Conservation (phyloP, 1,140 invertebrate genomes). For the Lucilia sericata region DNA sequence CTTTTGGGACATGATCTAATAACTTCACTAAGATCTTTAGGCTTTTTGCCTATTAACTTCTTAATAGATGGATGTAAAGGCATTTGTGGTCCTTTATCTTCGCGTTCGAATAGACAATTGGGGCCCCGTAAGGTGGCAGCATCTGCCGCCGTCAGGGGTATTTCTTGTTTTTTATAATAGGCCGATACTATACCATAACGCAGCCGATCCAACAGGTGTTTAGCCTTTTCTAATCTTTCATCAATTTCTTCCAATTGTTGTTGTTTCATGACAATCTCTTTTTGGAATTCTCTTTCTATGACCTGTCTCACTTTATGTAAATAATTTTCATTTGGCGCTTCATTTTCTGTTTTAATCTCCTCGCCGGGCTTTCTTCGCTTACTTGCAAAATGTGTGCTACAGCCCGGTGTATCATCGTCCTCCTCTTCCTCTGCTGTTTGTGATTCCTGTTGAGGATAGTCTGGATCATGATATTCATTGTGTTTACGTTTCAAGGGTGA, state of each 20-base stretch:
- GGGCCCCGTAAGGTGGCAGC: constrained; percentile 67
- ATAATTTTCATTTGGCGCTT: background rate
- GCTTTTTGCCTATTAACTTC: constrained; percentile 74
- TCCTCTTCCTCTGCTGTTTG: background rate
- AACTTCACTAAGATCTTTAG: constrained; percentile 67
- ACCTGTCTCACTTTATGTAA: constrained; percentile 55
- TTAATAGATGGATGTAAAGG: constrained; percentile 81
- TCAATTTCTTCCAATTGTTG: constrained; percentile 72
- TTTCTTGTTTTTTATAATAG: constrained; percentile 77
- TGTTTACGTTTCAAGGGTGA: constrained; percentile 61
- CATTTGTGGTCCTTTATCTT: constrained; percentile 68
- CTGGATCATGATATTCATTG: constrained; percentile 65
- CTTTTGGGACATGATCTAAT: constrained; percentile 66
- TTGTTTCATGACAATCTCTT: constrained; percentile 71
- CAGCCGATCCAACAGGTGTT: constrained; percentile 78
- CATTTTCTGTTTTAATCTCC: background rate
- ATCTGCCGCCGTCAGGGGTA: constrained; percentile 69
- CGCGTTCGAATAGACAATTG: constrained; percentile 52
- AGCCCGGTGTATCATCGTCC: background rate
- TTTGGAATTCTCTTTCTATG: constrained; percentile 70
- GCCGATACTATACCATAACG: constrained; percentile 76
- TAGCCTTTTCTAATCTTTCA: constrained; percentile 72
- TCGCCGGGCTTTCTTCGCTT: background rate
- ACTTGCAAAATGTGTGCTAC: background rate
- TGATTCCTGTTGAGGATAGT: constrained; percentile 43